Percentiles rank a stretch among this genome's conserved stretches.
Conservation (phyloP, 2,113 vertebrate genomes). For the Deroptyus accipitrinus region DNA sequence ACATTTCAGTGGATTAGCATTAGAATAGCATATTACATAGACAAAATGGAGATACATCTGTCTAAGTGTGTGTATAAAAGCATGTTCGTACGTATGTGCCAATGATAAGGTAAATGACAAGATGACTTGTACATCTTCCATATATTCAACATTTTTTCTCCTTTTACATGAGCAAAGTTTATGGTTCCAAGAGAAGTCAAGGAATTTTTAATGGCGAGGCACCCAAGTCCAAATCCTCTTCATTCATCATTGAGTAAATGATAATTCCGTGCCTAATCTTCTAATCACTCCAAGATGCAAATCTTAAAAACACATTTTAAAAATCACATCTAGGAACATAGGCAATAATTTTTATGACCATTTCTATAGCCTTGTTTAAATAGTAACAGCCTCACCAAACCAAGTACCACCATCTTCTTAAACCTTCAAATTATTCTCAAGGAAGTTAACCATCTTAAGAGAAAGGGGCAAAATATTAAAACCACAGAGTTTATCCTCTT, state of each 20-base stretch:
- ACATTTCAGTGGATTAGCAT: not conserved
- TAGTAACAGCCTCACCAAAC: not conserved
- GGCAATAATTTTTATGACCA: not conserved
- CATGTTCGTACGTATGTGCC: not conserved
- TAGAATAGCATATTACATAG: not conserved
- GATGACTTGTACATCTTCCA: not conserved
- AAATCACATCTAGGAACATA: not conserved
- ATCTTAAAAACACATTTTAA: not conserved
- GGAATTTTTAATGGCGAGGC: not conserved
- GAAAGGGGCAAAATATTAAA: not conserved
- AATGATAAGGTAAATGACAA: not conserved
- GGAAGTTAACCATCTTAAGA: not conserved
- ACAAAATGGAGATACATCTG: not conserved
- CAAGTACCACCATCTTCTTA: not conserved
- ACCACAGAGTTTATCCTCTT: not conserved
- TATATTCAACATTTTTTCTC: not conserved
- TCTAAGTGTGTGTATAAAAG: not conserved
- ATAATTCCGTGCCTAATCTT: not conserved
- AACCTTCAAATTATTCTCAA: not conserved
- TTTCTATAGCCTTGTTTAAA: not conserved
- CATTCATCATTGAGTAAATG: not conserved
- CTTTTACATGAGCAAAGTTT: not conserved
- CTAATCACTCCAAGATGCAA: not conserved
- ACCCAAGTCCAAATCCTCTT: not conserved
- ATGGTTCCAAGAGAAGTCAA: not conserved